A percentile compares a stretch with the other conserved stretches of the same genome.
These are phyloP conservation scores for Oikopleura vanhoeffeni DNA, from an alignment of 23 tunicate genomes.

Conservation along the genomic window DNA sequence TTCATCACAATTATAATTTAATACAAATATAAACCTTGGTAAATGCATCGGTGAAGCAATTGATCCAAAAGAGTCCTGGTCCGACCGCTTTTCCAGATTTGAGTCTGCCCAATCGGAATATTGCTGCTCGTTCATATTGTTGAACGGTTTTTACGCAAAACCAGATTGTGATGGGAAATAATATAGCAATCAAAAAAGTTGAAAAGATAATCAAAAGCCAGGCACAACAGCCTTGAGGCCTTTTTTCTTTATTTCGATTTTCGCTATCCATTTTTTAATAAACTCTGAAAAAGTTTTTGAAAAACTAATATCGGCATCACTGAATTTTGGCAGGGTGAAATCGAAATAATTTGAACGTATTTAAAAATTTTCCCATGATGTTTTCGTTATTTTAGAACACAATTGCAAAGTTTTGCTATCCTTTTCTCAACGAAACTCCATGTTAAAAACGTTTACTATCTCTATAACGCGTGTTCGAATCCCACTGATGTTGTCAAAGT, in stretches of 20 bases:
- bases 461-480: too few relatives aligned
- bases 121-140: slow-evolving; percentile 10
- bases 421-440: too few relatives aligned
- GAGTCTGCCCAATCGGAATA: not conserved
- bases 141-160: not conserved
- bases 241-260: not conserved
- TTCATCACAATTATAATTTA: too few relatives aligned
- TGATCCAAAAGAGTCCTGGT: slow-evolving; percentile 6
- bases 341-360: too few relatives aligned
- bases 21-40: slow-evolving; percentile 6
- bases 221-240: not conserved
- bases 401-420: too few relatives aligned
- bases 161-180: not conserved
- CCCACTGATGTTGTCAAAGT: too few relatives aligned
- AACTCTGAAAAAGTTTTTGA: not conserved
- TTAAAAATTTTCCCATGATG: too few relatives aligned
- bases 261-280: not conserved
- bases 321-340: too few relatives aligned
- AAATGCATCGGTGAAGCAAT: not conserved
- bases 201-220: not conserved
- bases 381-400: too few relatives aligned
- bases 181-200: not conserved
- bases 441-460: too few relatives aligned
- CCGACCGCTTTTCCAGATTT: not conserved
- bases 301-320: not conserved